Conservation (phyloP, 1,140 invertebrate species). For the Octopus bimaculoides region DNA sequence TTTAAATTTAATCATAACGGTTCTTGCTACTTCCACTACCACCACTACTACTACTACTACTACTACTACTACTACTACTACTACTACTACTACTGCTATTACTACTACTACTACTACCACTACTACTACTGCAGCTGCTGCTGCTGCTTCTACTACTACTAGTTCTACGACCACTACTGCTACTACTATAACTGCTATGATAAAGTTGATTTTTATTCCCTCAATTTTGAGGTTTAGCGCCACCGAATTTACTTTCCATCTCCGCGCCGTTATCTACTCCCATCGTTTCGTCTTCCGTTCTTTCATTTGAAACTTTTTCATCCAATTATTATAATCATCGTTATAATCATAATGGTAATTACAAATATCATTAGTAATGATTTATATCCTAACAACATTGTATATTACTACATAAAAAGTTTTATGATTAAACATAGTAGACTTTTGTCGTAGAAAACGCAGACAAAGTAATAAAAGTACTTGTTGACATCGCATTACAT, state of each 20-base stretch:
- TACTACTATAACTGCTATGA: neutral
- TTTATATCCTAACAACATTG: too few species aligned
- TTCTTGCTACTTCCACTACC: neutral
- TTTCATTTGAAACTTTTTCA: neutral
- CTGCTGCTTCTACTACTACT: slow-evolving; percentile 11
- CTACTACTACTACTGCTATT: neutral
- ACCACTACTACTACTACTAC: neutral
- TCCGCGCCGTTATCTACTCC: neutral
- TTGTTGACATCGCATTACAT: too few species aligned
- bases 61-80: slow-evolving; percentile 3
- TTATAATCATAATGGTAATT: too few species aligned
- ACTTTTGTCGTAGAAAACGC: too few species aligned
- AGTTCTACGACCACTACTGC: slow-evolving; percentile 9
- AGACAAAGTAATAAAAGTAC: too few species aligned
- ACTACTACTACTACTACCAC: slow-evolving; percentile 10
- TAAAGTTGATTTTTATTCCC: neutral
- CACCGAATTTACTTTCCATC: neutral
- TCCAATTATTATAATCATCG: too few species aligned
- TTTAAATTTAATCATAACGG: neutral
- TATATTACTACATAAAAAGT: too few species aligned
- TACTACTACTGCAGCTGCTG: neutral
- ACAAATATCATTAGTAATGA: too few species aligned
- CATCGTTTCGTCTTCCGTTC: neutral
- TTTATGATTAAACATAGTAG: too few species aligned
- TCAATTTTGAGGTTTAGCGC: neutral